phyloP scores from a whole-genome alignment of 2,888 invertebrate species.

The Drosophila mimica region DNA sequence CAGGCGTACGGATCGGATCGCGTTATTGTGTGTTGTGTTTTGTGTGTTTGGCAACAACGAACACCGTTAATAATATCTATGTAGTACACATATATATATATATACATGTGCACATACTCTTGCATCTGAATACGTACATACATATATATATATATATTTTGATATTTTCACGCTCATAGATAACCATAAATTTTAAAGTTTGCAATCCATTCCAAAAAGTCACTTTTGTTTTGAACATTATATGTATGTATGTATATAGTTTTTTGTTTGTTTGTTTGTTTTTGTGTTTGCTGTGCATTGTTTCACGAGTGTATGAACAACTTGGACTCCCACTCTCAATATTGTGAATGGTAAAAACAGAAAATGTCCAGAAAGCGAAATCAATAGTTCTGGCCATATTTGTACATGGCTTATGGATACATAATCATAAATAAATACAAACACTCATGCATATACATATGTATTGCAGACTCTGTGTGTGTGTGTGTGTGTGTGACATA shows the following conservation, averaged over 20 bases:
- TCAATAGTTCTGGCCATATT: constrained; percentile 43
- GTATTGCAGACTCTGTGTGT: constrained; percentile 3
- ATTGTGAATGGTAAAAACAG: constrained; percentile 16
- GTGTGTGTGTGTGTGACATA: constrained; percentile 29
- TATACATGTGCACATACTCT: constrained; percentile 13
- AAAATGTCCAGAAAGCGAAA: constrained; percentile 47
- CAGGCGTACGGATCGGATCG: constrained; percentile 64
- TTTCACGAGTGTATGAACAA: constrained; percentile 31
- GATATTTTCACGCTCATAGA: constrained; percentile 52
- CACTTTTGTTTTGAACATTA: constrained; percentile 6
- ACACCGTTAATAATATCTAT: constrained; percentile 41
- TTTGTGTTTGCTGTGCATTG: constrained; percentile 27
- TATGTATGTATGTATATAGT: background rate
- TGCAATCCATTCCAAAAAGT: constrained; percentile 41
- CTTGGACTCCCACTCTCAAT: constrained; percentile 23
- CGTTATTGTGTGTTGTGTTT: constrained; percentile 53
- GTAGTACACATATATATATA: constrained; percentile 16
- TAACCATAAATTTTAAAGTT: constrained; percentile 30
- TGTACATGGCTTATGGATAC: constrained; percentile 21
- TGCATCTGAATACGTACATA: constrained; percentile 21
- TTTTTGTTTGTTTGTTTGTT: constrained; percentile 20
- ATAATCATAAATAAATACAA: constrained; percentile 6
- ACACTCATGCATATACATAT: background rate
- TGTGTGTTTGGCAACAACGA: constrained; percentile 56
- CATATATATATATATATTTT: background rate